Base-by-base conservation (phyloP, 2,113 vertebrate genomes). In the Etheostoma cragini region DNA sequence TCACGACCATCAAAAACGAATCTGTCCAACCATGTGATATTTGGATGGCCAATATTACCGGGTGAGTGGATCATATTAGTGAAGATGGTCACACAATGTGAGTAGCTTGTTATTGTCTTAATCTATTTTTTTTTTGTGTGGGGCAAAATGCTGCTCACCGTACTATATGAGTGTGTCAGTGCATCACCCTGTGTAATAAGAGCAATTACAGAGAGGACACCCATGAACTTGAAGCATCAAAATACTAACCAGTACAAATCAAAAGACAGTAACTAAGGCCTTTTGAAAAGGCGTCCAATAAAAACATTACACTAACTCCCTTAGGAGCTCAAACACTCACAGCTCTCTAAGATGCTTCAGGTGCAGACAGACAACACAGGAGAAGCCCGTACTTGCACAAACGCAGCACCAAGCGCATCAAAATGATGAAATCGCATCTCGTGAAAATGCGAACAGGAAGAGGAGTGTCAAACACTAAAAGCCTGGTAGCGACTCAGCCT, bases 1-100 rank as follows among this genome's bases (percentile, higher is more conserved):
- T 91, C 85, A 89, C 82, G 72, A 60, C 73, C 89, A 87, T 92
- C 82, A 87, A 86, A 90, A 86, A 82, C 38, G 3, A 86, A 78
- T 86, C 81, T 74, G 84, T 62, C 84, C 64, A 45, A 72, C 70
- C 80, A 83, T 83, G 87, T 86, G 82, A 83, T 81, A 77, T 81
- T 76, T 45, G 45, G 71, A 89, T 50, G 64, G 75, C 52, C 73
- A 10, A 24, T 64, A 81, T 74, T 46, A 69, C 78, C 47, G 63
- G 33, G 63, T 80, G 88, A 71, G 65, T 33, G 69, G 73, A 71
- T 87, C 79, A 53, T 77, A 81, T 84, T 87, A 82, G 71, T 22
- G 58, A 47, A 46, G 50, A 84, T 75, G 53, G 61, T 26, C 26
- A 56, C 69, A 60, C 4, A 54, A 22, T 49, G 54, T 52, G 58